Evolutionary conservation across 2,888 invertebrate species (phyloP), one percentile per base, ranked within the genome.

Genomic region (Strigamia maritima): DNA sequence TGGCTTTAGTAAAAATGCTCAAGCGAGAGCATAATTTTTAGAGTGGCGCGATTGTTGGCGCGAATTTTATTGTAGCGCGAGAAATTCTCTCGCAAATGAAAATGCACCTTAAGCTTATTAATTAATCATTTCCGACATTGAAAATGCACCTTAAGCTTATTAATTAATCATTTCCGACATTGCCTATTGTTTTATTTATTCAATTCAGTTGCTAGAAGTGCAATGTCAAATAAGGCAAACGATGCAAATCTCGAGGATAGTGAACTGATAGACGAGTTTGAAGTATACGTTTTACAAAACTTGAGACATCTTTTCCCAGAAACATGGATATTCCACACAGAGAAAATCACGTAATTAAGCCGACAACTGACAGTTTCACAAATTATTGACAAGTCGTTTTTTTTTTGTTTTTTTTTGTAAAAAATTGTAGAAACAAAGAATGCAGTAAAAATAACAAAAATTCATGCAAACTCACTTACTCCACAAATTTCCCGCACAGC

Each of bases 321-420:
- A 60, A 78, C 78, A 26, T 78, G 78, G 78, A 14, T 78, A 26
- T 78, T 78, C 19, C 54, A 78, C 12, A 78, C 78, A 7, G 22
- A 60, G 24, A 49, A 54, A 60, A 78, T 78, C n/a, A 54, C 54
- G 78, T 78, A 60, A 24, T 0, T 49, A 26, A 35, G n/a, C 22
- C 74, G 19, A 28, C 7, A 19, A 35, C 31, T 31, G 31, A 31
- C 6, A 31, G 31, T 28, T 6, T 70, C 22, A 70, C 14, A 74
- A 74, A 22, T 6, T 16, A 49, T 10, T 19, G 6, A 49, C 8
- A 22, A 74, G n/a, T 0, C 2, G 26, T 2, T 10, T n/a, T 75
- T 75, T 75, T n/a, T 75, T 75, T 75, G 14, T n/a, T 75, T 22
- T 10, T 31, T 19, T 44, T 24, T 10, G 10, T 12, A 31, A 76